Evolutionary conservation across 1,140 invertebrate species (phyloP), one percentile per base, ranked within the genome.

Genomic region (Tyrophagus putrescentiae): DNA sequence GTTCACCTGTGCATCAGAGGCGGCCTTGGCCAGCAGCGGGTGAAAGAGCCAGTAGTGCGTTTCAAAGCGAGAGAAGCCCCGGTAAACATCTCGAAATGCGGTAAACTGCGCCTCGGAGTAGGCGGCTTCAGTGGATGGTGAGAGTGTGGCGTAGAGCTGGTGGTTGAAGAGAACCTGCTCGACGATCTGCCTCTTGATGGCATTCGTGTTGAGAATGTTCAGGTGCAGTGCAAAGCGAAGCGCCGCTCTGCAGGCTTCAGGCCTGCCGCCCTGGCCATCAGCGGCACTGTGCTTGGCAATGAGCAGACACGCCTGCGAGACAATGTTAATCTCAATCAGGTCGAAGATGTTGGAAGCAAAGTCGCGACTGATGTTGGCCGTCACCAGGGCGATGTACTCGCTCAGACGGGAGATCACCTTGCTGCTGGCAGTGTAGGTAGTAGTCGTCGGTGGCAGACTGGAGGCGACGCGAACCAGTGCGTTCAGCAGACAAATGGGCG

Each of bases 1-100:
- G 31, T 41, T 27, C 3, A 29, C 18, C 13, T 36, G 29, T 41
- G 16, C 23, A 1, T 44, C n/a, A 1, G 18, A 48, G 25, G 25
- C 25, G 41, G 1, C 25, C 25, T 42, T 56, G 6, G 39, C 60
- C 3, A 60, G 6, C 18, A 63, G 32, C 45, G 62, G 62, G 56
- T 63, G 48, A 28, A 63, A 63, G 13, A 63, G 4, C 62, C 62
- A 63, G 28, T 39, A 21, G n/a, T 16, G 11, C 42, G 18, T n/a
- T 11, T 60, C 57, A 29, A 63, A 53, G 4, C 44, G 32, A 23
- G 57, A 60, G 32, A 34, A 53, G 3, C 56, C 56, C n/a, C 25
- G 23, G 28, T 63, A 63, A n/a, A 44, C 27, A 32, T 34, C 9
- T 16, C 56, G 59, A 16, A 60, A 32, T 6, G 21, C 16, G 23